A percentile compares a stretch with the other conserved stretches of the same genome.
Conservation (phyloP, 2,113 vertebrate species). For the Hirundichthys speculiger region DNA sequence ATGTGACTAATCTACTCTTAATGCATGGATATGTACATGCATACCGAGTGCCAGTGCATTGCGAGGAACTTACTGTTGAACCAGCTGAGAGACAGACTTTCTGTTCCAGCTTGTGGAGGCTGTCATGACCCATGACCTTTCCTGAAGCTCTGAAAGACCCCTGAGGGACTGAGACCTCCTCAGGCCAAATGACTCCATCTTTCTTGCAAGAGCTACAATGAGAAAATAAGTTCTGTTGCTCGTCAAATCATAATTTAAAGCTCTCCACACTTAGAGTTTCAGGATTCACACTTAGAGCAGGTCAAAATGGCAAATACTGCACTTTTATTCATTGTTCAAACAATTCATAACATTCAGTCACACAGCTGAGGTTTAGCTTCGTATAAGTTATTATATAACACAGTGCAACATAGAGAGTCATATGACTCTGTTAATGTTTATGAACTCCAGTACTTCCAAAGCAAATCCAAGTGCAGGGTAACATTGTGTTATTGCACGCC, state of each 20-base stretch:
- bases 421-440: slow-evolving; percentile 81
- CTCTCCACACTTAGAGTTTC: not conserved
- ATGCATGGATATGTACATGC: not conserved
- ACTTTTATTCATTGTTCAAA: not conserved
- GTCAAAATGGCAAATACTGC: not conserved
- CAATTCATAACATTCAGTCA: not conserved
- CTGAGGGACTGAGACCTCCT: slow-evolving; percentile 78
- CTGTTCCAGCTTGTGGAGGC: slow-evolving; percentile 55
- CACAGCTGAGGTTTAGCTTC: slow-evolving; percentile 16
- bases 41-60: not conserved
- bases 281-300: too few species aligned
- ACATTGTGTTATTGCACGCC: not conserved
- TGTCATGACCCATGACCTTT: slow-evolving; percentile 58
- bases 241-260: not conserved
- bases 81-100: slow-evolving; percentile 84
- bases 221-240: not conserved
- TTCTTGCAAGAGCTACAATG: slow-evolving; percentile 35
- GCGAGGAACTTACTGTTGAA: slow-evolving; percentile 79
- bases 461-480: not conserved
- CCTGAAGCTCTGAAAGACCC: slow-evolving; percentile 61
- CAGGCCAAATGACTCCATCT: slow-evolving; percentile 71
- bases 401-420: slow-evolving; percentile 65
- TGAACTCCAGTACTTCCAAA: not conserved
- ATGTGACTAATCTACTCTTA: not conserved
- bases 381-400: slow-evolving; percentile 38